Evolutionary conservation across 92 coral and sea anemone genomes (phyloP), one percentile per base, ranked within the genome.

Genomic region (Heteractis magnifica): DNA sequence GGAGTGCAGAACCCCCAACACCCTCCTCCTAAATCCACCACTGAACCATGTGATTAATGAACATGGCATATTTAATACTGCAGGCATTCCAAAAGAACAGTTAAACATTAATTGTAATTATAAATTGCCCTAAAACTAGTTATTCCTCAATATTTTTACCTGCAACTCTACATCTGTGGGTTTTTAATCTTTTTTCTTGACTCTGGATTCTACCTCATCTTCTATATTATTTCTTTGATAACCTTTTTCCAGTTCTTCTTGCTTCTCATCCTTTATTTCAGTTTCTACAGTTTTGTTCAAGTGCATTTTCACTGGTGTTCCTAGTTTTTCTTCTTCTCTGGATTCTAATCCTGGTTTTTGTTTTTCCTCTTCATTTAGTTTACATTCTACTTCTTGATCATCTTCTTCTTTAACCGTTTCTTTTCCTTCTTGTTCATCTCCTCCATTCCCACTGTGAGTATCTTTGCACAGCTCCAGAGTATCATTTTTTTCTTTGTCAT

Each of bases 131-230:
- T 26, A 26, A 26, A 26, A 26, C 26, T 26, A 26, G 26, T 26
- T 26, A 26, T 26, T 26, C 26, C 26, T 26, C 26, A 26, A 26
- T 26, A 62, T 62, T 4, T 8, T 62, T 68, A 68, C 73, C 73
- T 68, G 73, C 21, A 20, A 6, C 73, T 68, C 73, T 68, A 68
- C 41, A 68, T 68, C 73, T 68, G 49, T 21, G 49, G 20, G 20
- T 68, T 23, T 23, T 26, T 11, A 13, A 65, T 64, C 73, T 68
- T 68, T 68, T 26, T 20, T 11, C 73, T 68, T 48, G 0, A 20
- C 73, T 68, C 49, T 23, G 15, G 73, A 68, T 68, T 68, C 73
- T 26, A 68, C 73, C 49, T 21, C 73, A 62, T 62, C 70, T 62
- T 18, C 8, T 62, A 62, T 62, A 20, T 68, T 68, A 6, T 3